Evolutionary conservation across 2,888 invertebrate genomes (phyloP).

Genomic region (Fabriciana adippe): DNA sequence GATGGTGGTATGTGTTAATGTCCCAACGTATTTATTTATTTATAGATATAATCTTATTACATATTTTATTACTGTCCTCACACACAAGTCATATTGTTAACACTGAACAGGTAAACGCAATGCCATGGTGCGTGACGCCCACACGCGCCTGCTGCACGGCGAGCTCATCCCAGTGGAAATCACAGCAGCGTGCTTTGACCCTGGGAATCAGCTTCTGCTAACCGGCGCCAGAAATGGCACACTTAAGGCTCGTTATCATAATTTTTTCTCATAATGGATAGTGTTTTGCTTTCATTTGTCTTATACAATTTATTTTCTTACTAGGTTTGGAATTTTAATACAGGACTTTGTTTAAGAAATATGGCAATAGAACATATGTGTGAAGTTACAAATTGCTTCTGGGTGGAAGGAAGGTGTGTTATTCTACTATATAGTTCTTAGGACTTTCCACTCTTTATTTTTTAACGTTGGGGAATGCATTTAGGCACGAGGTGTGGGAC

Average conservation of each 20-base stretch:
- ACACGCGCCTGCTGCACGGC: constrained; percentile 85
- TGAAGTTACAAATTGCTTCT: constrained; percentile 82
- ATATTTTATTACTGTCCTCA: neutral
- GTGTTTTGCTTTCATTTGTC: neutral
- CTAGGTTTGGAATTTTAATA: constrained; percentile 92
- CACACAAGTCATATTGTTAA: neutral
- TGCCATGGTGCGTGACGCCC: constrained; percentile 86
- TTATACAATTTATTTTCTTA: neutral
- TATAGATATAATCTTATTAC: too few species aligned
- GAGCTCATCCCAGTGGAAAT: constrained; percentile 87
- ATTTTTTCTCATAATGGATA: neutral
- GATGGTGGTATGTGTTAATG: too few species aligned
- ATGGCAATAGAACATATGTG: constrained; percentile 84
- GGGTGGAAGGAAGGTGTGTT: constrained; percentile 81
- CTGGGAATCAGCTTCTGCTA: constrained; percentile 86
- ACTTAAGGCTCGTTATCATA: constrained; percentile 78
- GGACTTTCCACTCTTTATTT: too few species aligned
- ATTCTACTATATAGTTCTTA: too few species aligned
- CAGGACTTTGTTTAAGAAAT: constrained; percentile 87
- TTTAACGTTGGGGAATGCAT: too few species aligned
- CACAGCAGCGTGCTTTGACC: constrained; percentile 89
- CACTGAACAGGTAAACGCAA: constrained; percentile 82
- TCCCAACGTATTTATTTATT: too few species aligned
- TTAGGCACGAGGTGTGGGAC: too few species aligned
- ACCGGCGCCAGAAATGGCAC: constrained; percentile 91